Evolutionary conservation across 2,113 vertebrate species (phyloP).

Genomic region (Limnothrissa miodon): DNA sequence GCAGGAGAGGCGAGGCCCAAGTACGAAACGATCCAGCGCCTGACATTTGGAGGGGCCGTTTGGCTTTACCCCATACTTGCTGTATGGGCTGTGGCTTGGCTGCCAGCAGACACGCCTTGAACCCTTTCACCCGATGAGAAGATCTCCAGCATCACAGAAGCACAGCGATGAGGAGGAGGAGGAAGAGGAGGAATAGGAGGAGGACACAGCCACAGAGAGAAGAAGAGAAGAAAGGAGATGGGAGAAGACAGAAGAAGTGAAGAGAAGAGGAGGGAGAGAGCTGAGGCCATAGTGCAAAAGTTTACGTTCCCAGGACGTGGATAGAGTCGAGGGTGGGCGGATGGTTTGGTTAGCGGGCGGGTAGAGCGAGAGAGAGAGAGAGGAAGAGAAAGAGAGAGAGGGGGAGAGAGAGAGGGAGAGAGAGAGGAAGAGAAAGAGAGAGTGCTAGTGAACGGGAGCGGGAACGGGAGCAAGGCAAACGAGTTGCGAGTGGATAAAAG

Average conservation of each 20-base stretch:
- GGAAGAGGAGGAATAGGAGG: background rate
- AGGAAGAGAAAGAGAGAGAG: constrained; percentile 31
- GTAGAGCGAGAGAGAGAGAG: constrained; percentile 31
- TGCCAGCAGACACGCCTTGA: background rate
- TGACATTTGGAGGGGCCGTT: background rate
- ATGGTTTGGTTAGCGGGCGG: background rate
- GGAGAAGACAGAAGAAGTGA: background rate
- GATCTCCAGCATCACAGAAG: constrained; percentile 41
- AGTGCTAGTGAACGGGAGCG: background rate
- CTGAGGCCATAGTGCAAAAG: constrained; percentile 73
- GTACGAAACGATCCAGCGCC: background rate
- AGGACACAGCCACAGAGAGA: too few species aligned
- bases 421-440: constrained; percentile 30
- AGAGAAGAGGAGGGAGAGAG: constrained; percentile 68
- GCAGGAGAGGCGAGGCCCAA: background rate
- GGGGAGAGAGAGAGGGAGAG: constrained; percentile 26
- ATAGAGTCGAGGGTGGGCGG: constrained; percentile 24
- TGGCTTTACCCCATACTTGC: background rate
- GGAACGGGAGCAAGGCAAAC: constrained; percentile 63
- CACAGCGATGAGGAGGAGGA: background rate
- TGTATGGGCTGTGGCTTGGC: background rate
- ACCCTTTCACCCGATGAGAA: constrained; percentile 4
- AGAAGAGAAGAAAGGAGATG: background rate
- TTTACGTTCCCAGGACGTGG: constrained; percentile 77
- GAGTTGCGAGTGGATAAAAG: constrained; percentile 76